Base-by-base conservation (phyloP, 2,113 vertebrate species). In the Brachyistius frenatus region DNA sequence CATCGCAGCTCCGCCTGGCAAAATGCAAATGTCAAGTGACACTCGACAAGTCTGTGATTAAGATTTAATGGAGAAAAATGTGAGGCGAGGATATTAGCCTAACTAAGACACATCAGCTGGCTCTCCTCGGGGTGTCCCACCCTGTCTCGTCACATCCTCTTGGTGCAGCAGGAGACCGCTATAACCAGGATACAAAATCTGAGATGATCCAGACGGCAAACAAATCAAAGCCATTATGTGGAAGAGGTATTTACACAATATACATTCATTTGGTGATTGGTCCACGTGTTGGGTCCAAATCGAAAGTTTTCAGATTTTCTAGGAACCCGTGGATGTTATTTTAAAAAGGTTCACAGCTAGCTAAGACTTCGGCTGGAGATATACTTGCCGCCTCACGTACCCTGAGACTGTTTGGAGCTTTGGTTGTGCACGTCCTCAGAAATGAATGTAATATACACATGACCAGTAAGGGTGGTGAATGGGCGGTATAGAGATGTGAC, bases 21-120 rank as follows among this genome's bases (percentile, higher is more conserved):
- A 88, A 86, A 91, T 92, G 91, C 89, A 93, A 94, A 94, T 94
- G 93, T 94, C 92, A 94, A 94, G 93, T 94, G 92, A 93, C 93
- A 92, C 91, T 93, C 90, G 81, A 91, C 91, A 86, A 92, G 92
- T 88, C 87, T 86, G 87, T 94, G 91, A 93, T 94, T 93, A 94
- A 92, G 91, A 93, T 89, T 92, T 94, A 93, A 94, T 93, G 87
- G 92, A 93, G 90, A 93, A 92, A 93, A 93, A 93, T 93, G 91
- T 80, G 84, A 86, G 85, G 74, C 63, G 30, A 87, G 92, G 91
- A 93, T 91, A 92, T 93, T 88, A 91, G 84, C 80, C 83, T 91
- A 92, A 91, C 88, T 90, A 86, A 92, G 92, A 91, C 87, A 71
- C 85, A 91, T 92, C 91, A 93, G 89, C 67, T 33, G 68, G 70